Evolutionary conservation across 2,888 invertebrate species (phyloP), one percentile per base, ranked within the genome.

Genomic region (Drosophila acutilabella): DNA sequence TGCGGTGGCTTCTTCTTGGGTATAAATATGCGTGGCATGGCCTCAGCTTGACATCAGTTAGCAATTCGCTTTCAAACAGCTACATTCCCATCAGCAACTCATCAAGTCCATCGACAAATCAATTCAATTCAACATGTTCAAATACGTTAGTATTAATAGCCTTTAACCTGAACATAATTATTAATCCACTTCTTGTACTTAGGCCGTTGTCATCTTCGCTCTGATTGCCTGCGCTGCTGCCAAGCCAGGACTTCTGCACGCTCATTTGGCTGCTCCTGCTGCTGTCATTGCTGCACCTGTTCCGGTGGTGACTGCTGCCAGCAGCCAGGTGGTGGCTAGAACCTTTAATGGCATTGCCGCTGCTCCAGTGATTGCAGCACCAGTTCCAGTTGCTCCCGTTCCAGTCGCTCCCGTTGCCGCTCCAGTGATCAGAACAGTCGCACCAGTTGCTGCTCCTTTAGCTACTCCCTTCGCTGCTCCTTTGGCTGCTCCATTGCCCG

Each of bases 271-370:
- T 6, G 78, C 86, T 6, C 82, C 84, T 1, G 75, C 73, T 26
- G 58, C 81, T 18, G 51, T 75, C 8, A 40, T 81, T 40, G 87
- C 87, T 13, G 88, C 87, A 13, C 88, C 89, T 14, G 83, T 82
- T 36, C 88, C 89, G 0, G 74, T 89, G n/a, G 80, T 90, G 16
- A 90, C 90, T 7, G 88, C 90, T 51, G 86, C 89, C 67, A 90
- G 89, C 38, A 90, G 81, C 62, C 90, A 90, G 57, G 78, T 87
- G 40, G 77, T 89, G 70, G 88, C 88, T 18, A 70, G 89, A 38
- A 90, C 80, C 8, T 81, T 74, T 62, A 89, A 89, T 74, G 89
- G 89, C n/a, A 88, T 90, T 38, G 89, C 89, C 18, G 57, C 78
- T 20, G 87, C 90, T 0, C 87, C 90, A 1, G 30, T 89, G 58